Evolutionary conservation across 2,797 vertebrate species (phyloP).

Genomic region (Loris lydekkerianus): DNA sequence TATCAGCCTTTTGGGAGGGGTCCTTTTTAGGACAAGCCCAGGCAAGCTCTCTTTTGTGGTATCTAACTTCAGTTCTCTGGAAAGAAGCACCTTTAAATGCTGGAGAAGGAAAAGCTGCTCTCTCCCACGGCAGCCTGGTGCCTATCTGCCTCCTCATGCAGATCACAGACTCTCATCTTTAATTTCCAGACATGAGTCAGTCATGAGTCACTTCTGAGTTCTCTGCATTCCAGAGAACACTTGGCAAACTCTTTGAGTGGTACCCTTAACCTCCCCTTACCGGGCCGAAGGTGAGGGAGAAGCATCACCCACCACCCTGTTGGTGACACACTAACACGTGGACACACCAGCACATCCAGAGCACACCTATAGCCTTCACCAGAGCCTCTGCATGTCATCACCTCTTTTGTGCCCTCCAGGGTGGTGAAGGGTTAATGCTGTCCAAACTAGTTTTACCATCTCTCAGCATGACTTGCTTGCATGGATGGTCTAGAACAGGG

Average conservation of each 20-base stretch:
- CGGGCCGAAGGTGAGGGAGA: background rate
- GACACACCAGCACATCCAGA: background rate
- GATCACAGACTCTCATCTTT: background rate
- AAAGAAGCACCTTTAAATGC: background rate
- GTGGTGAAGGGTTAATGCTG: background rate
- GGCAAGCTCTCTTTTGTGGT: background rate
- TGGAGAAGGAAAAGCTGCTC: background rate
- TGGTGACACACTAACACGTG: background rate
- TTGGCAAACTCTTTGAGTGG: background rate
- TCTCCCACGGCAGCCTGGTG: background rate
- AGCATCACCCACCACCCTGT: background rate
- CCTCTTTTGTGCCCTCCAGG: background rate
- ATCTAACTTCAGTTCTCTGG: background rate
- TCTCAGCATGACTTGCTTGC: background rate
- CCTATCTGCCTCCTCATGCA: background rate
- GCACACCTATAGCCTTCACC: background rate
- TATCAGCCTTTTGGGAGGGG: background rate
- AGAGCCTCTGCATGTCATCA: background rate
- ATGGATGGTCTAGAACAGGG: background rate
- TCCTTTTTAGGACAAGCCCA: background rate
- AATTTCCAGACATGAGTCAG: background rate
- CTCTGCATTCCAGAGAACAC: background rate
- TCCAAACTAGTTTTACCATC: background rate
- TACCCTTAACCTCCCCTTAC: background rate
- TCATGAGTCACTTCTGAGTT: background rate